Evolutionary conservation across 53 echinoderm and acorn worm species (phyloP), one percentile per base, ranked within the genome.

Genomic region (Henricia sp.): DNA sequence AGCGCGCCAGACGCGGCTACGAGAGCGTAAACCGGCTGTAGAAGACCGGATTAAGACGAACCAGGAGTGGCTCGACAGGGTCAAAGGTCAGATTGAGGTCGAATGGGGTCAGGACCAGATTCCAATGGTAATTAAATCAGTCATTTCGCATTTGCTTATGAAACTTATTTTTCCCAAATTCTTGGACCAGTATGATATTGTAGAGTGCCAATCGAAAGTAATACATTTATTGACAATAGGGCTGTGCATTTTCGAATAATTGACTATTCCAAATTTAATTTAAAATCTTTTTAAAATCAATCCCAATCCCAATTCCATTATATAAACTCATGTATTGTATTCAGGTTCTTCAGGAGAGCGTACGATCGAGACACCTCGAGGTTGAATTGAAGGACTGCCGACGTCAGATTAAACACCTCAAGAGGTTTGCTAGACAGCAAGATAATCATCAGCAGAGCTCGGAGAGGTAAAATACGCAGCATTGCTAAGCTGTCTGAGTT

Each of bases 351-450:
- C 76, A 89, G 64, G 90, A 92, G 41, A 70, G 90, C 36, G 48
- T 96, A 37, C 73, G 89, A 48, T 88, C 88, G 21, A 87, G 94
- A 59, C 94, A 92, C 38, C 75, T 96, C 28, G 97, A 96, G 86
- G 90, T 94, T 71, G 97, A 96, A 68, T 48, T 96, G 19, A 92
- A 92, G 77, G 97, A 96, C 64, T 87, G 92, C 35, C 74, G 94
- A 11, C 82, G 97, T 3, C 97, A 92, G 52, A 87, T 94, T 77
- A 96, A 92, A 53, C 94, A 96, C 57, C 85, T 96, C 29, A 91
- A 87, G 84, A 92, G 90, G 70, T 88, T 93, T 72, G 91, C 92
- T 37, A 67, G 90, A 16, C 77, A 91, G 46, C 97, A 96, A 25
- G 97, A 96, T n/a, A 90, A 60, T 32, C 90, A 94, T 50, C 94